phyloP scores from a whole-genome alignment of 2,797 vertebrate genomes.

The Borostomias antarcticus region DNA sequence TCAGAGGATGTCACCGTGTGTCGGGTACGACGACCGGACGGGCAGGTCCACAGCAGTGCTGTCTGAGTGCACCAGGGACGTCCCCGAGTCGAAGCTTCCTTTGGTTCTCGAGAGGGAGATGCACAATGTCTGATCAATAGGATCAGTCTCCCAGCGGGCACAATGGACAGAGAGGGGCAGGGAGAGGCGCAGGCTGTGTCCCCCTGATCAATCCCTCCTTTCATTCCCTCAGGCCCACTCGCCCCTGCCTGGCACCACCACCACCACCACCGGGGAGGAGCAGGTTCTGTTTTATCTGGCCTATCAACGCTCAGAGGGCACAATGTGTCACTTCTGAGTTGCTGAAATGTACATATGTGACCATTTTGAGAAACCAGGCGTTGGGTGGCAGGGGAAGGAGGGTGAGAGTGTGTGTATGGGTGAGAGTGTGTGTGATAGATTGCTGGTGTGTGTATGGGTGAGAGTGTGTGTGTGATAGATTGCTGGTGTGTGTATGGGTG shows the following conservation, averaged over 20 bases:
- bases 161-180: conserved; percentile 79
- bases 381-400: no score
- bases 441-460: no score
- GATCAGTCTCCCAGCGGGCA: conserved; percentile 70
- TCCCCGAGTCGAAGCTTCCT: conserved; percentile 49
- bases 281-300: no score
- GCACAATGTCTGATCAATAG: conserved; percentile 75
- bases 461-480: conserved; percentile 32
- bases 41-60: no score
- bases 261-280: no score
- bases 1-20: no score
- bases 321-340: conserved; percentile 64
- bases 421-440: no score
- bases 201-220: conserved; percentile 79
- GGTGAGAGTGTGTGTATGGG: no score
- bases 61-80: no score
- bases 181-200: conserved; percentile 68
- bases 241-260: conserved; percentile 63
- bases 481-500: not conserved
- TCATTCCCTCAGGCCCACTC: conserved; percentile 69
- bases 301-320: conserved; percentile 67
- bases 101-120: conserved; percentile 47
- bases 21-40: no score
- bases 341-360: conserved; percentile 59
- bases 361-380: no score